These are phyloP conservation scores for Thaumetopoea pityocampa DNA, from an alignment of 1,140 invertebrate genomes.

Conservation along the genomic window DNA sequence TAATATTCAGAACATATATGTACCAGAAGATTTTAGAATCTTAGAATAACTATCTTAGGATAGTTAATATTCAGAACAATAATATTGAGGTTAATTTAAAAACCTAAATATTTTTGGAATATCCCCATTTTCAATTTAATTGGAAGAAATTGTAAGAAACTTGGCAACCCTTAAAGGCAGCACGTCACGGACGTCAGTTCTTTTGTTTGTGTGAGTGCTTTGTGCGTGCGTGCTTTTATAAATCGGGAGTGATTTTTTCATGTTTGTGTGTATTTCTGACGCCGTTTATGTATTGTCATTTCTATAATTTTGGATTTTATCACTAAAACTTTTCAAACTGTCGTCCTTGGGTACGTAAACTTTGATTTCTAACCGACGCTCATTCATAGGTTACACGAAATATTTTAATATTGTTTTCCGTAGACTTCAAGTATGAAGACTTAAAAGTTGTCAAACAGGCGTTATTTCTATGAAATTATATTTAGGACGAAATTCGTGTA, in stretches of 20 bases:
- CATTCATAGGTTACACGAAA: slow-evolving; percentile 10
- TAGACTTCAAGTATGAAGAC: no score
- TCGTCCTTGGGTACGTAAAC: slow-evolving; percentile 57
- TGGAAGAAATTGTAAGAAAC: no score
- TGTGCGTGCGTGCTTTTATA: slow-evolving; percentile 43
- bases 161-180: no score
- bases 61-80: no score
- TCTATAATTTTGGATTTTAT: slow-evolving; percentile 69
- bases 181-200: no score
- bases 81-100: no score
- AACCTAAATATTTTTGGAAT: no score
- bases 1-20: no score
- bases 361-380: slow-evolving; percentile 10
- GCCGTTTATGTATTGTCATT: slow-evolving; percentile 63
- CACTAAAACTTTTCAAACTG: slow-evolving; percentile 70
- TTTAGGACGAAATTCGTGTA: slow-evolving; percentile 13
- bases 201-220: slow-evolving; percentile 58
- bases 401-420: slow-evolving; percentile 22
- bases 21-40: no score
- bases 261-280: slow-evolving; percentile 71
- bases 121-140: no score
- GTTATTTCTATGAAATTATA: slow-evolving; percentile 38
- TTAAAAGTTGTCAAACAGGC: slow-evolving; percentile 62
- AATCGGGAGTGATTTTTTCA: slow-evolving; percentile 47
- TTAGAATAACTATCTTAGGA: no score